A percentile compares a stretch with the other conserved stretches of the same genome.
phyloP scores from a whole-genome alignment of 2,888 invertebrate species.

The Eugnorisma glareosa region DNA sequence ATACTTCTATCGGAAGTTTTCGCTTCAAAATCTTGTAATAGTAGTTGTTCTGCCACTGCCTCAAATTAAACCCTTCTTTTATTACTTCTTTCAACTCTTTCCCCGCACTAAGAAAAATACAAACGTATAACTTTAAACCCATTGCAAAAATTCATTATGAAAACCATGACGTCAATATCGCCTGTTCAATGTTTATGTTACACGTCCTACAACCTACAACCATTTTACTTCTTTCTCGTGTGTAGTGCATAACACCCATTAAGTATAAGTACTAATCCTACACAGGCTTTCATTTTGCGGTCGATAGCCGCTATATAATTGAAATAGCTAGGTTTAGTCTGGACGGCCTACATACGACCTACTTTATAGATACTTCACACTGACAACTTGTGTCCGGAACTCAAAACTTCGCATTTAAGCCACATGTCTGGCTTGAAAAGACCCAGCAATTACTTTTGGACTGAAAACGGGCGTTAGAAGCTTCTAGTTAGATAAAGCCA shows the following conservation, averaged over 20 bases:
- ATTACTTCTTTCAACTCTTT: not conserved
- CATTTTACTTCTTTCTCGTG: too few species aligned
- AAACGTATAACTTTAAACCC: not conserved
- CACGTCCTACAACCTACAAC: slow-evolving; percentile 22
- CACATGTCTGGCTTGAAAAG: not conserved
- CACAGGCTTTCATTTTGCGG: slow-evolving; percentile 41
- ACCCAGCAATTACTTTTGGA: not conserved
- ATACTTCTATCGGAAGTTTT: too few species aligned
- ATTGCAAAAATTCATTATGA: not conserved
- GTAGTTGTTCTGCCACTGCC: not conserved
- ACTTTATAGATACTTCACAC: slow-evolving; percentile 16
- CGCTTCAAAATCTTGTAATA: not conserved
- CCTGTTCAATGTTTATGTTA: slow-evolving; percentile 26
- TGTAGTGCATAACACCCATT: too few species aligned
- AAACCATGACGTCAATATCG: slow-evolving; percentile 1
- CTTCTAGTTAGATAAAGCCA: not conserved
- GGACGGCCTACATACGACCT: slow-evolving; percentile 33
- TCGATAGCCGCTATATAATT: slow-evolving; percentile 47
- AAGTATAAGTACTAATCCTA: slow-evolving; percentile 29
- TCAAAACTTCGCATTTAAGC: not conserved
- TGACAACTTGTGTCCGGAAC: not conserved
- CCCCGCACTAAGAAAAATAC: not conserved
- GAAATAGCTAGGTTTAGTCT: slow-evolving; percentile 24
- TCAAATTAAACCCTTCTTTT: not conserved
- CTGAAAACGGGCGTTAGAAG: not conserved